Conservation (phyloP, 2,797 vertebrate genomes). For the Halcyon smyrnensis region DNA sequence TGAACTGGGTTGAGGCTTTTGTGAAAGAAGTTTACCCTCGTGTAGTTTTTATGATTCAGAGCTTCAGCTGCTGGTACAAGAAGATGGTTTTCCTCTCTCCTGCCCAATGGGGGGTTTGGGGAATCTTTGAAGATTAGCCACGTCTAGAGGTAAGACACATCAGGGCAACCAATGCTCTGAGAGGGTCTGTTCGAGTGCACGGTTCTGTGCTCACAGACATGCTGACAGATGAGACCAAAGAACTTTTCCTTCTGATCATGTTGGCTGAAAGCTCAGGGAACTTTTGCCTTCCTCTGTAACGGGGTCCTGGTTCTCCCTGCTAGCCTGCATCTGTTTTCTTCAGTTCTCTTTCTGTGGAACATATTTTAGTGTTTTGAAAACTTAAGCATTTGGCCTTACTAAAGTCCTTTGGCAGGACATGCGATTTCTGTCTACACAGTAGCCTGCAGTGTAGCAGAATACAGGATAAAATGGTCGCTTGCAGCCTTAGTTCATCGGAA, state of each 20-base stretch:
- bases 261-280: background rate
- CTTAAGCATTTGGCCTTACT: background rate
- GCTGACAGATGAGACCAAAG: background rate
- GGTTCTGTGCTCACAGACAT: background rate
- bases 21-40: background rate
- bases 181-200: background rate
- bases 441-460: background rate
- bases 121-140: background rate
- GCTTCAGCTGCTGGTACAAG: background rate
- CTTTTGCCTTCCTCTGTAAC: background rate
- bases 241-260: background rate
- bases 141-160: background rate
- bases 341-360: background rate
- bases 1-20: background rate
- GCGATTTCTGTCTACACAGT: background rate
- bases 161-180: background rate
- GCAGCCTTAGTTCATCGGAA: background rate
- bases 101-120: background rate
- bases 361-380: background rate
- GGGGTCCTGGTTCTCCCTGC: background rate
- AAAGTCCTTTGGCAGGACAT: background rate
- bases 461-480: background rate
- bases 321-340: background rate
- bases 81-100: background rate
- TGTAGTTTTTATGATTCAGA: background rate